Evolutionary conservation across 2,797 vertebrate species (phyloP).

Genomic region (Tokudaia tokunoshimensis): DNA sequence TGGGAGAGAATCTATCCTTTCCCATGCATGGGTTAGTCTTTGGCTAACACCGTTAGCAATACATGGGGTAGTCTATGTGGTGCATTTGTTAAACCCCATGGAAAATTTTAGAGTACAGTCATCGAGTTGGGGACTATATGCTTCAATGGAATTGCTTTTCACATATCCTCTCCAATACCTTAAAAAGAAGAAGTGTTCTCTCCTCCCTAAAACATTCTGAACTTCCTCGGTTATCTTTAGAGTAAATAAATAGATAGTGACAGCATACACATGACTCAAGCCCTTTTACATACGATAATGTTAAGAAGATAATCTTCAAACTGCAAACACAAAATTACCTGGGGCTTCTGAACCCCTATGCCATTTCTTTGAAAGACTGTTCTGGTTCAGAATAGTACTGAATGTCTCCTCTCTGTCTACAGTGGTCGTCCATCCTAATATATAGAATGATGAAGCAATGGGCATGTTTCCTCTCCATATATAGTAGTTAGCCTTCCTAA

Average conservation of each 20-base stretch:
- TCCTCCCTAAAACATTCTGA: neutral
- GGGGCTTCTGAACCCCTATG: neutral
- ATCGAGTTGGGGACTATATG: neutral
- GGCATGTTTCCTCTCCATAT: neutral
- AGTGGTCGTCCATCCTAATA: neutral
- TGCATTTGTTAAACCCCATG: neutral
- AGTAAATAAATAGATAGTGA: neutral
- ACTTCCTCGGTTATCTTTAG: neutral
- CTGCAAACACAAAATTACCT: neutral
- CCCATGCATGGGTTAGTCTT: neutral
- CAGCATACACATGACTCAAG: neutral
- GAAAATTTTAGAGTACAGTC: neutral
- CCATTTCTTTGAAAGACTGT: neutral
- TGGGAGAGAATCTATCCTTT: neutral
- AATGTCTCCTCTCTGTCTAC: neutral
- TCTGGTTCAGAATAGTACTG: neutral
- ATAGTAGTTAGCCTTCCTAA: neutral
- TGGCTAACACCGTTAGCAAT: neutral
- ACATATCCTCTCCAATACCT: neutral
- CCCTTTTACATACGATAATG: neutral
- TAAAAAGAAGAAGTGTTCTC: neutral
- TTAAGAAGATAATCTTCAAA: neutral
- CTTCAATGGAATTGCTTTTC: neutral
- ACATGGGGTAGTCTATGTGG: neutral
- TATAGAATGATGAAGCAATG: neutral